phyloP scores from a whole-genome alignment of 2,888 invertebrate species.

The Mesoligia furuncula region DNA sequence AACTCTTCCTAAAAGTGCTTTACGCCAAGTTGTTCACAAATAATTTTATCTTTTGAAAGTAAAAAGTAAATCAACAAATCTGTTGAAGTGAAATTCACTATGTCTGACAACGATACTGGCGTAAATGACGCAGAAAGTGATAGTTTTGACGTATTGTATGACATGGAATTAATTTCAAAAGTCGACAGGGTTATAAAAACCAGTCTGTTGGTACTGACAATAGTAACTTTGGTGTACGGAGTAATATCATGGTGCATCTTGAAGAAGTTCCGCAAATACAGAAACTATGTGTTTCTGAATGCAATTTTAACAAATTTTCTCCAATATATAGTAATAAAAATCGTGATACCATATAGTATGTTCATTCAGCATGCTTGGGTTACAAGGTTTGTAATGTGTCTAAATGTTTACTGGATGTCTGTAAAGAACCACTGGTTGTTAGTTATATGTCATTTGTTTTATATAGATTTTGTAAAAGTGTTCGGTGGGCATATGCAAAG shows the following conservation, averaged over 20 bases:
- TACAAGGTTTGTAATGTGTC: background rate
- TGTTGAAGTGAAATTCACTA: background rate
- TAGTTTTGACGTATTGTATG: background rate
- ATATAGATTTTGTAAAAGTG: conserved; percentile 4
- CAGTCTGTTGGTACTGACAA: background rate
- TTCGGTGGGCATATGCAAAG: background rate
- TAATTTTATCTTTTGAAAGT: background rate
- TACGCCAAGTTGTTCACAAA: background rate
- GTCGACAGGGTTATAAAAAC: background rate
- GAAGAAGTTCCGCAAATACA: conserved; percentile 4
- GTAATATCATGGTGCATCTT: conserved; percentile 2
- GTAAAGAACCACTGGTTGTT: conserved; percentile 25
- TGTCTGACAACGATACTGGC: background rate
- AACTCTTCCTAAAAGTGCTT: background rate
- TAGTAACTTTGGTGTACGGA: conserved; percentile 3
- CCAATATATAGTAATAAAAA: too few species aligned
- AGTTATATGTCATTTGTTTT: conserved; percentile 18
- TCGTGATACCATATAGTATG: background rate
- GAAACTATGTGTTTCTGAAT: background rate
- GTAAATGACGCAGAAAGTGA: background rate
- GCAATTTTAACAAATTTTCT: conserved; percentile 10
- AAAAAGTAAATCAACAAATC: background rate
- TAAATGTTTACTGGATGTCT: background rate
- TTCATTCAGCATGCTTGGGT: background rate
- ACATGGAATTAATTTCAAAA: background rate